Conservation (phyloP, 1,140 invertebrate species). For the Psilanteris sp. region DNA sequence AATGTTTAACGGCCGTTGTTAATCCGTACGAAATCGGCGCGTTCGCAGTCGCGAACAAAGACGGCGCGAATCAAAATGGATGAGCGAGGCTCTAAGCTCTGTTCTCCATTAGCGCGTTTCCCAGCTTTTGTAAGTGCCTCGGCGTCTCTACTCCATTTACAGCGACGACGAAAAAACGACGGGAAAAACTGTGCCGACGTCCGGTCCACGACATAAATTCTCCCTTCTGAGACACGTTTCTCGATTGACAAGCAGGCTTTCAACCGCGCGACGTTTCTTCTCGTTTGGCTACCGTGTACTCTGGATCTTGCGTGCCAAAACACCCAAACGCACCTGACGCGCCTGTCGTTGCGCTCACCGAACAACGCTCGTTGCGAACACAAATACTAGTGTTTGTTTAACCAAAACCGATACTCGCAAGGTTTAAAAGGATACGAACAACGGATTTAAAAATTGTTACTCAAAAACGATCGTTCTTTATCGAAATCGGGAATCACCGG, state of each 20-base stretch:
- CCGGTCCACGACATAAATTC: slow-evolving; percentile 45
- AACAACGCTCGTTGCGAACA: too few relatives aligned
- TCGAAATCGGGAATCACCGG: too few relatives aligned
- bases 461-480: too few relatives aligned
- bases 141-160: slow-evolving; percentile 32
- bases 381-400: too few relatives aligned
- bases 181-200: slow-evolving; percentile 52
- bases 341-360: too few relatives aligned
- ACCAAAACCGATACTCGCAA: too few relatives aligned
- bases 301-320: too few relatives aligned
- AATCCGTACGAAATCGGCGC: too few relatives aligned
- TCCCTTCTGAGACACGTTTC: slow-evolving; percentile 47
- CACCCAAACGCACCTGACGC: too few relatives aligned
- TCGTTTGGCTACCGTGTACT: neutral
- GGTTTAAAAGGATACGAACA: too few relatives aligned
- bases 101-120: slow-evolving; percentile 12
- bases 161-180: slow-evolving; percentile 37
- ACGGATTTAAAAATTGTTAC: too few relatives aligned
- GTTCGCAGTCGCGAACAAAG: neutral
- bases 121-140: slow-evolving; percentile 15
- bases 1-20: too few relatives aligned
- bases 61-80: slow-evolving; percentile 1
- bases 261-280: slow-evolving; percentile 23
- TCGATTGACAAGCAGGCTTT: slow-evolving; percentile 50
- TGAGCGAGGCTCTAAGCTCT: slow-evolving; percentile 9